Conservation (phyloP, 2,888 invertebrate genomes). For the Stenolophus ochropezus region DNA sequence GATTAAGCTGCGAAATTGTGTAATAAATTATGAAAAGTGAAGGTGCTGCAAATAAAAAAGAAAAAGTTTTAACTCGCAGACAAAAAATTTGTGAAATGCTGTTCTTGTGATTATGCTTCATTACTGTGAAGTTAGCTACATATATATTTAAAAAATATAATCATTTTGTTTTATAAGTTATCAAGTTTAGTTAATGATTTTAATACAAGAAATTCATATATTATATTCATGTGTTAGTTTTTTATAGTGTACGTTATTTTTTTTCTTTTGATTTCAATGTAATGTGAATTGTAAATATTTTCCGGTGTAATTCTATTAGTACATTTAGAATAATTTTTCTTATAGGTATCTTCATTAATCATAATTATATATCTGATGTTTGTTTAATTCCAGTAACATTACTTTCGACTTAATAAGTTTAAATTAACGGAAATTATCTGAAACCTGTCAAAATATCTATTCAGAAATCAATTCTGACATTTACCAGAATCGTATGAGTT, state of each 20-base stretch:
- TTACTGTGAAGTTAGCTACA: not conserved
- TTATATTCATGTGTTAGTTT: too few relatives aligned
- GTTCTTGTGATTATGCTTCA: constrained; percentile 23
- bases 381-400: constrained; percentile 17
- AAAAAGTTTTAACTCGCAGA: constrained; percentile 28
- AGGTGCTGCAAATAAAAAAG: constrained; percentile 46
- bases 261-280: not conserved
- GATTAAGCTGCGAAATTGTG: constrained; percentile 48
- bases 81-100: constrained; percentile 36
- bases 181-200: too few relatives aligned
- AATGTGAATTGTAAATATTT: not conserved
- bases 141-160: not conserved
- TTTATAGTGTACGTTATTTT: not conserved
- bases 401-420: constrained; percentile 17
- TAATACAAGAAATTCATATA: too few relatives aligned
- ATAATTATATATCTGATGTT: constrained; percentile 16
- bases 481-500: not conserved
- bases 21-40: constrained; percentile 52
- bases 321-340: not conserved
- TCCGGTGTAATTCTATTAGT: not conserved
- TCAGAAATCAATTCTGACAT: constrained; percentile 6
- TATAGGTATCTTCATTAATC: constrained; percentile 14
- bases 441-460: constrained; percentile 34
- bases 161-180: too few relatives aligned
- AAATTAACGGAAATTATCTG: not conserved